These are phyloP conservation scores for Acanthis flammea DNA, from an alignment of 2,797 vertebrate genomes.

Conservation along the genomic window DNA sequence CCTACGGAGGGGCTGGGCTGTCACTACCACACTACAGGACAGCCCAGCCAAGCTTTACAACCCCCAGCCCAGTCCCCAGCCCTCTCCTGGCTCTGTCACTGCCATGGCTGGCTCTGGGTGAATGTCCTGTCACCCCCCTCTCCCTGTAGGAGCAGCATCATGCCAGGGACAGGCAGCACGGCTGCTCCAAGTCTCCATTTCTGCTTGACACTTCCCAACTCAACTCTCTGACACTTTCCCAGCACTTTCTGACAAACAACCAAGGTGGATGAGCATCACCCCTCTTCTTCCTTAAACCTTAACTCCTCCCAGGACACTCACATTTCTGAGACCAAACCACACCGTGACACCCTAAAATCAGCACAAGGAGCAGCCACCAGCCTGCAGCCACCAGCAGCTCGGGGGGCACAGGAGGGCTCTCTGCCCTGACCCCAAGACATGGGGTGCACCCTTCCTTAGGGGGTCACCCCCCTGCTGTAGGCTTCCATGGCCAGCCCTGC, in stretches of 20 bases:
- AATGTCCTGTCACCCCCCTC: fast-evolving
- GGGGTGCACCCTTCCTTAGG: background rate
- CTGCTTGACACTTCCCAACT: background rate
- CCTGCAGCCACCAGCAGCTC: background rate
- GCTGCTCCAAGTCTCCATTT: background rate
- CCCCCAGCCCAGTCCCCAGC: fast-evolving
- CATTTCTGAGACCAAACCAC: background rate
- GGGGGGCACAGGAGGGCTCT: fast-evolving
- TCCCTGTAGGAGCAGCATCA: fast-evolving
- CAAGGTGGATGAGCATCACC: background rate
- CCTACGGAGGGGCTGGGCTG: background rate
- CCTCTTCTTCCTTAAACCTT: background rate
- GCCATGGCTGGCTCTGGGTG: background rate
- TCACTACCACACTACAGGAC: fast-evolving
- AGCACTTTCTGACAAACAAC: background rate
- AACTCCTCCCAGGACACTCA: background rate
- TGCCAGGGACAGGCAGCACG: background rate
- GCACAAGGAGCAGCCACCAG: background rate
- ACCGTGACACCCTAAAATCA: fast-evolving
- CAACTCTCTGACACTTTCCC: background rate
- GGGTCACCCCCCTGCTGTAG: background rate
- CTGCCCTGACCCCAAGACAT: background rate
- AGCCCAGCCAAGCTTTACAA: background rate
- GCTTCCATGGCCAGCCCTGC: background rate
- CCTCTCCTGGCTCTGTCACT: background rate